Conservation (phyloP, 2,113 vertebrate genomes). For the Syngnathus scovelli region DNA sequence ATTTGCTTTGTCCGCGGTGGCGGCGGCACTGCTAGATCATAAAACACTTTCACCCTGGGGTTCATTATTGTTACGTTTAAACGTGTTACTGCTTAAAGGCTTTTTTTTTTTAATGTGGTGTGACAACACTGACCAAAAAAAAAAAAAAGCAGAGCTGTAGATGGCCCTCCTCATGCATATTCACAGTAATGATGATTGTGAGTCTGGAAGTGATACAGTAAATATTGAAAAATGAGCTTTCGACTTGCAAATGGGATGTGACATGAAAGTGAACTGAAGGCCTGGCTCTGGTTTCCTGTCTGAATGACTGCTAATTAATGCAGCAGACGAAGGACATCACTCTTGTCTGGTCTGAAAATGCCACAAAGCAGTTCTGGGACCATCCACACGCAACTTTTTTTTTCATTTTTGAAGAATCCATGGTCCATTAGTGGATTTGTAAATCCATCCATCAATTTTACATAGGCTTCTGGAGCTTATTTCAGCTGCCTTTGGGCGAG, state of each 20-base stretch:
- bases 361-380: slow-evolving; percentile 38
- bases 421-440: slow-evolving; percentile 18
- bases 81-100: slow-evolving; percentile 57
- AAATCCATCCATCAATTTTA: not conserved
- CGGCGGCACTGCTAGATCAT: slow-evolving; percentile 60
- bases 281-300: slow-evolving; percentile 69
- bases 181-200: slow-evolving; percentile 46
- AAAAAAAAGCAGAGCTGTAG: slow-evolving; percentile 37
- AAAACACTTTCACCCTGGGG: slow-evolving; percentile 64
- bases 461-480: not conserved
- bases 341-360: slow-evolving; percentile 39
- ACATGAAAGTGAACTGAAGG: slow-evolving; percentile 60
- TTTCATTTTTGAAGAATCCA: slow-evolving; percentile 23
- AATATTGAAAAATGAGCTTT: slow-evolving; percentile 65
- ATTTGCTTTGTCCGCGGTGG: slow-evolving; percentile 67
- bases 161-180: slow-evolving; percentile 13
- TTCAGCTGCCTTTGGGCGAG: not conserved
- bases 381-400: slow-evolving; percentile 41
- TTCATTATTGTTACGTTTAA: slow-evolving; percentile 62
- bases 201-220: slow-evolving; percentile 56
- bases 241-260: slow-evolving; percentile 56
- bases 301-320: slow-evolving; percentile 69
- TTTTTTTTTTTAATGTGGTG: slow-evolving; percentile 49
- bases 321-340: slow-evolving; percentile 59
- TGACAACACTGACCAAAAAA: slow-evolving; percentile 43